A percentile compares a stretch with the other conserved stretches of the same genome.
Evolutionary conservation across 1,140 invertebrate genomes (phyloP).

Genomic region (Manduca sexta): DNA sequence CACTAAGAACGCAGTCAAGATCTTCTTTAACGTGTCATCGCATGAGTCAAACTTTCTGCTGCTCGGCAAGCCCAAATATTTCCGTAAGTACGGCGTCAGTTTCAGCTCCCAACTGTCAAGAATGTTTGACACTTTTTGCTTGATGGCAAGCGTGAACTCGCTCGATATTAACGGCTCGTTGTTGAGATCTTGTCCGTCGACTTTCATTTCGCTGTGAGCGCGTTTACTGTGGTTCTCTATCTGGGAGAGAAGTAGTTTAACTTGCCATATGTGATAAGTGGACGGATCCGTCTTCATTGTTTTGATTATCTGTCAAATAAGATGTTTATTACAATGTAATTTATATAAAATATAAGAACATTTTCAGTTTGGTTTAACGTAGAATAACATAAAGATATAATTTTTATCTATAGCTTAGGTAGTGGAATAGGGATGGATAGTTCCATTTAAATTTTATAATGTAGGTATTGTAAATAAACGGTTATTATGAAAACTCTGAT

Average conservation of each 20-base stretch:
- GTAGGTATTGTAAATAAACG: too few species aligned
- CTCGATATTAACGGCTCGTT: conserved; percentile 54
- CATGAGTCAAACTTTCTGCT: conserved; percentile 30
- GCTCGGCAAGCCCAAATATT: conserved; percentile 60
- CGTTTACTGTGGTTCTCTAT: conserved; percentile 48
- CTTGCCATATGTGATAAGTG: conserved; percentile 77
- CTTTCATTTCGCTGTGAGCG: conserved; percentile 30
- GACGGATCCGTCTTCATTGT: conserved; percentile 64
- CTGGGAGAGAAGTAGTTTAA: conserved; percentile 76
- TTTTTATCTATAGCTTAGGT: too few species aligned
- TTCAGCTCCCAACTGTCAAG: conserved; percentile 75
- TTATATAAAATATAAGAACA: neutral
- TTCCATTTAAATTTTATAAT: too few species aligned
- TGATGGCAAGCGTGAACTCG: conserved; percentile 69
- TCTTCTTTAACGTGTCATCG: conserved; percentile 45
- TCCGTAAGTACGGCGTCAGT: conserved; percentile 61
- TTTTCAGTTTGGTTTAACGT: too few species aligned
- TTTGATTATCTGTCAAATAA: conserved; percentile 65
- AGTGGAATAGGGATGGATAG: too few species aligned
- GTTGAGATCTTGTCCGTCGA: conserved; percentile 32
- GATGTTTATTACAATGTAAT: conserved; percentile 22
- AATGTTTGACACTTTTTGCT: conserved; percentile 71
- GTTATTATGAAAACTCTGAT: too few species aligned
- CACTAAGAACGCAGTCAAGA: conserved; percentile 74
- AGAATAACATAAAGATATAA: too few species aligned